A percentile compares a stretch with the other conserved stretches of the same genome.
Evolutionary conservation across 1,140 invertebrate species (phyloP).

Genomic region (Lepeophtheirus salmonis): DNA sequence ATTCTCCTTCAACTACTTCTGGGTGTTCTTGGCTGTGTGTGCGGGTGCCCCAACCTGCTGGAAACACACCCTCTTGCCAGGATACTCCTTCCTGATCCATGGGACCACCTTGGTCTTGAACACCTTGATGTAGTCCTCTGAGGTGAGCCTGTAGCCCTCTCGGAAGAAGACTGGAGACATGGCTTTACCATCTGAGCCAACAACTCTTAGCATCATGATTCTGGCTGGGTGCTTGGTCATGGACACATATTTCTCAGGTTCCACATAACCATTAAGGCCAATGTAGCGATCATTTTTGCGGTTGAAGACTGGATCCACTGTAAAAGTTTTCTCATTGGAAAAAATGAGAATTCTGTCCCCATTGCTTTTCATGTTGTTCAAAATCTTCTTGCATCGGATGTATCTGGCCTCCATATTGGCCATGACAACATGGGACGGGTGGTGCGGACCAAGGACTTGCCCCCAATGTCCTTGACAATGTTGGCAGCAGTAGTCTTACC

Average conservation of each 20-base stretch:
- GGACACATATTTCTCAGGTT: not conserved
- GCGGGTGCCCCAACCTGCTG: not conserved
- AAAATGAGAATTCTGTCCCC: not conserved
- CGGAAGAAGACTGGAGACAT: not conserved
- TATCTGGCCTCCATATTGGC: not conserved
- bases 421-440: not conserved
- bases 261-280: not conserved
- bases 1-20: not conserved
- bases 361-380: not conserved
- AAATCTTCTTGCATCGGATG: not conserved
- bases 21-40: not conserved
- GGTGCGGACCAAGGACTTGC: not conserved
- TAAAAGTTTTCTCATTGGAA: not conserved
- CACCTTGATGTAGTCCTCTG: not conserved
- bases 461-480: not conserved
- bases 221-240: not conserved
- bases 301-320: not conserved
- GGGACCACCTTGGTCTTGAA: not conserved
- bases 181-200: not conserved
- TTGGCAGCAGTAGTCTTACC: not conserved
- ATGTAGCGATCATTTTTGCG: not conserved
- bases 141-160: not conserved
- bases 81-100: not conserved
- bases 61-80: not conserved
- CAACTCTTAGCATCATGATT: not conserved